phyloP scores from a whole-genome alignment of 2,888 invertebrate species.

The Epirrhoe tristata region DNA sequence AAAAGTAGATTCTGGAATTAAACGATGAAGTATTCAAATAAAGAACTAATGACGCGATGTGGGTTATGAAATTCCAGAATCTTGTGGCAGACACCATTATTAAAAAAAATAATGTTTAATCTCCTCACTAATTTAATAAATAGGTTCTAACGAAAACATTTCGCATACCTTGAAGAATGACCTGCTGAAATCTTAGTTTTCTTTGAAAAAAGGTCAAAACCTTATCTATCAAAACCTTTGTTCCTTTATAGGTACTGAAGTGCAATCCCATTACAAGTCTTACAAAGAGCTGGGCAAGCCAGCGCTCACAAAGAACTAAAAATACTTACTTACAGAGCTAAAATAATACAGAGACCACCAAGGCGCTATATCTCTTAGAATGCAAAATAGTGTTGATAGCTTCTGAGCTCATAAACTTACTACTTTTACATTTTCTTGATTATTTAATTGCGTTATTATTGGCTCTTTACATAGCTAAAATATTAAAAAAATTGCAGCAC shows the following conservation, averaged over 20 bases:
- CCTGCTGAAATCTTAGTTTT: not conserved
- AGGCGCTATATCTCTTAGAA: constrained; percentile 1
- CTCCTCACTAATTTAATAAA: too few relatives aligned
- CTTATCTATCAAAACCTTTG: constrained; percentile 18
- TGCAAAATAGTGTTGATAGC: not conserved
- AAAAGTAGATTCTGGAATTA: not conserved
- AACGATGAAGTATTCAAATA: not conserved
- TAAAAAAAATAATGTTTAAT: too few relatives aligned
- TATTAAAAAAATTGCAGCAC: too few relatives aligned
- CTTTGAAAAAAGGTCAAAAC: constrained; percentile 11
- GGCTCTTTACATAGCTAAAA: too few relatives aligned
- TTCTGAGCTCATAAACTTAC: not conserved
- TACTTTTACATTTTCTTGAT: not conserved
- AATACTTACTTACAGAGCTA: constrained; percentile 17
- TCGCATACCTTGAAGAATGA: too few relatives aligned
- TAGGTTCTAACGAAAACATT: too few relatives aligned
- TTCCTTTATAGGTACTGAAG: constrained; percentile 19
- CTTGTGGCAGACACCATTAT: too few relatives aligned
- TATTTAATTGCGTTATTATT: too few relatives aligned
- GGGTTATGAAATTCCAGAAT: too few relatives aligned
- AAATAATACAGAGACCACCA: constrained; percentile 14
- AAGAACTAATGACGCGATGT: too few relatives aligned
- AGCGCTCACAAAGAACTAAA: constrained; percentile 24
- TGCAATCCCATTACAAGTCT: constrained; percentile 33
- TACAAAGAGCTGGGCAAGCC: constrained; percentile 22